Evolutionary conservation across 2,113 vertebrate species (phyloP).

Genomic region (Pica pica): DNA sequence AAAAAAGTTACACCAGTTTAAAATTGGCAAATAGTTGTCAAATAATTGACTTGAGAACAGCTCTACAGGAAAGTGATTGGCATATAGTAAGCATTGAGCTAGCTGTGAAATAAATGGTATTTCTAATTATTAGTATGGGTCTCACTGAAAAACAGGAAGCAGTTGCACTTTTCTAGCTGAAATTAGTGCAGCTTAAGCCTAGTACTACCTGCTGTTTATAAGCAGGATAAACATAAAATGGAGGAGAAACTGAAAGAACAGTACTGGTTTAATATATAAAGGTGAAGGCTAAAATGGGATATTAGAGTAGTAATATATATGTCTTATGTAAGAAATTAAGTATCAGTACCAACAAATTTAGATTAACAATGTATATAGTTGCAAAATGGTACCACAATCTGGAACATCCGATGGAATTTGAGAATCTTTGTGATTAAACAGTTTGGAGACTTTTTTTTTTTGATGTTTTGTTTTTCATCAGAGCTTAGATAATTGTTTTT

Average conservation of each 20-base stretch:
- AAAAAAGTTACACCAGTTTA: no score
- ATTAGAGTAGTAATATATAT: neutral
- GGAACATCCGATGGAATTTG: neutral
- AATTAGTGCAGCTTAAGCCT: neutral
- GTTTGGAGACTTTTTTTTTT: neutral
- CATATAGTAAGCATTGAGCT: rapidly evolving
- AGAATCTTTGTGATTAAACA: neutral
- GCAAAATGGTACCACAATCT: neutral
- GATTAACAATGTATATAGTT: neutral
- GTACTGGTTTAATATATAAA: neutral
- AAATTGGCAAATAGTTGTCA: neutral
- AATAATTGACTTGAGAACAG: neutral
- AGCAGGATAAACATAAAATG: neutral
- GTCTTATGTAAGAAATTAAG: neutral
- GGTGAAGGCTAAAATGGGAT: neutral
- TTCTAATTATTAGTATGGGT: neutral
- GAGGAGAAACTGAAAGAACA: neutral
- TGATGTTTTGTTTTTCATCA: neutral
- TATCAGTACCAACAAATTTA: neutral
- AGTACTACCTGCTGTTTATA: neutral
- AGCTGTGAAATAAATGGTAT: neutral
- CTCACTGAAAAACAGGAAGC: neutral
- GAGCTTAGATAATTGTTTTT: neutral
- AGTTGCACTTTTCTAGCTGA: neutral
- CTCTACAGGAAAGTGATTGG: neutral